A percentile compares a stretch with the other conserved stretches of the same genome.
These are phyloP conservation scores for Microcebus ravelobensis DNA, from an alignment of 2,113 vertebrate genomes.

Conservation along the genomic window DNA sequence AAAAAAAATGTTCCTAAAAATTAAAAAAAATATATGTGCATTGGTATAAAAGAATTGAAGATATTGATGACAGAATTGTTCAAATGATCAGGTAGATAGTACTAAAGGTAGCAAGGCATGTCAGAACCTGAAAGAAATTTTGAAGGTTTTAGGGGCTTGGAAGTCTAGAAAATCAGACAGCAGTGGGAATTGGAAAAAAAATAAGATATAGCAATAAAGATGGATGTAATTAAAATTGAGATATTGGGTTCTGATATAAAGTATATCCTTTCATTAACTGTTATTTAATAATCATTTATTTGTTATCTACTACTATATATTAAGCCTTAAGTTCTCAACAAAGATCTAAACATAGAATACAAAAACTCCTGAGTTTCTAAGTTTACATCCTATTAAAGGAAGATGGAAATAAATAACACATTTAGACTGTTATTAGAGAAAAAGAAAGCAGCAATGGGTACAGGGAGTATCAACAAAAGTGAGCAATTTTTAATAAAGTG, in stretches of 20 bases:
- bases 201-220: background rate
- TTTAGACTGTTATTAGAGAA: background rate
- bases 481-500: background rate
- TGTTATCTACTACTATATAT: background rate
- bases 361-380: background rate
- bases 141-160: background rate
- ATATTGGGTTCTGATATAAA: background rate
- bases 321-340: background rate
- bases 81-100: background rate
- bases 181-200: background rate
- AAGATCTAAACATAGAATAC: background rate
- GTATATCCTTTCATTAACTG: background rate
- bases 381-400: background rate
- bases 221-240: background rate
- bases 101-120: background rate
- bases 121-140: background rate
- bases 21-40: background rate
- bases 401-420: background rate
- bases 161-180: background rate
- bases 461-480: background rate
- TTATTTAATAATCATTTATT: background rate
- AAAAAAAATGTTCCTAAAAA: no score
- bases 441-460: background rate
- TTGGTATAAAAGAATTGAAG: background rate
- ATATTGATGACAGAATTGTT: background rate